These are phyloP conservation scores for Emydura subglobosa DNA, from an alignment of 2,113 vertebrate genomes.

Conservation along the genomic window DNA sequence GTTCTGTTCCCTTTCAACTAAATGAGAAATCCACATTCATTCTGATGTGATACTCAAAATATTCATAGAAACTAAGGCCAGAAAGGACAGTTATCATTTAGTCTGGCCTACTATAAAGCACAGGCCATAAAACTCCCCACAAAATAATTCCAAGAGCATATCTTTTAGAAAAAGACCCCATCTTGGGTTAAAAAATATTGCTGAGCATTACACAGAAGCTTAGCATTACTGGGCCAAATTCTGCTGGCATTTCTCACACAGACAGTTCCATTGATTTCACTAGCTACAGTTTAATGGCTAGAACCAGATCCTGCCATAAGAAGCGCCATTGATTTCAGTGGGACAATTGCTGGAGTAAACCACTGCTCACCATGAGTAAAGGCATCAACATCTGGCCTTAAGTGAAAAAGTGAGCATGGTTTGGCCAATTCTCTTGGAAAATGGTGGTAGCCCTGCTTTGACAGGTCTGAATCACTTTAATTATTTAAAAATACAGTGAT, in stretches of 20 bases:
- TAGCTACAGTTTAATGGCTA: neutral
- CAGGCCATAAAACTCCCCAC: neutral
- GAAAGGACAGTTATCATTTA: neutral
- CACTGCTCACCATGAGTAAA: rapidly evolving
- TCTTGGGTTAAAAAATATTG: neutral
- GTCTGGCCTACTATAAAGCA: neutral
- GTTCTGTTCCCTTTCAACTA: neutral
- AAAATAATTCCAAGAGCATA: neutral
- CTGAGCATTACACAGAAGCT: neutral
- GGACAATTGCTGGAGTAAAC: neutral
- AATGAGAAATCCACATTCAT: neutral
- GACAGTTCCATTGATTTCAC: neutral
- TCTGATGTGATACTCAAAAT: neutral
- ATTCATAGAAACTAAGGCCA: neutral
- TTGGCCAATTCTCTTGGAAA: neutral
- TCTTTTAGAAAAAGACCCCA: neutral
- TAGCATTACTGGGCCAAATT: neutral
- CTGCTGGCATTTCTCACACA: neutral
- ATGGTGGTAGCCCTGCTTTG: neutral
- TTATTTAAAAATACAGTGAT: neutral
- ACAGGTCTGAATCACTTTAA: neutral
- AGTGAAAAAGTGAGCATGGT: neutral
- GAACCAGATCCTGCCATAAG: neutral
- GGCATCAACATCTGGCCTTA: neutral
- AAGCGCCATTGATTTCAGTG: neutral